Conservation (phyloP, 2,888 invertebrate genomes). For the Tridacna crocea region DNA sequence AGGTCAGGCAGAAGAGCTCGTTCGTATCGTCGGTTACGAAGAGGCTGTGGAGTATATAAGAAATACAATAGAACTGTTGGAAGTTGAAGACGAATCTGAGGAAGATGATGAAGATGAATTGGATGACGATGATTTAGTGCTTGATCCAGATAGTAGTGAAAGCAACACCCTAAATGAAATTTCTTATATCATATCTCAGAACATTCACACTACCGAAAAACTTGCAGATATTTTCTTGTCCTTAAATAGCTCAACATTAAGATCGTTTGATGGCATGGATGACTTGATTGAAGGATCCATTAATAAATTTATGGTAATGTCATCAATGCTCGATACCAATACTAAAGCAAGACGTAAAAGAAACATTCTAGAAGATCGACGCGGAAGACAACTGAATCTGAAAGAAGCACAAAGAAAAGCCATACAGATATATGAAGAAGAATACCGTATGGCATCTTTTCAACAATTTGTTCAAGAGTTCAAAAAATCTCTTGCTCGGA, state of each 20-base stretch:
- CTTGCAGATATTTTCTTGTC: slow-evolving; percentile 1
- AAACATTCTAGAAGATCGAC: background rate
- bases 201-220: slow-evolving; percentile 1
- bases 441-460: no score
- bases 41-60: slow-evolving; percentile 3
- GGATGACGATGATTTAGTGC: background rate
- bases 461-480: no score
- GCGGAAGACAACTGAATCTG: background rate
- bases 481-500: no score
- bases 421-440: background rate
- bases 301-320: background rate
- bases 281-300: background rate
- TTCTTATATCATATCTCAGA: background rate
- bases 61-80: background rate
- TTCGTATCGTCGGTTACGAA: background rate
- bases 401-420: background rate
- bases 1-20: slow-evolving; percentile 5
- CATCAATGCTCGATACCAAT: background rate
- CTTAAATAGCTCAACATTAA: background rate
- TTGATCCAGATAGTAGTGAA: slow-evolving; percentile 4
- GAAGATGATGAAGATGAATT: background rate
- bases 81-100: background rate
- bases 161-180: background rate
- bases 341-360: background rate
- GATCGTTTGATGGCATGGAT: slow-evolving; percentile 1